Evolutionary conservation across 1,140 invertebrate genomes (phyloP), one percentile per base, ranked within the genome.

Genomic region (Hesperophylax magnus): DNA sequence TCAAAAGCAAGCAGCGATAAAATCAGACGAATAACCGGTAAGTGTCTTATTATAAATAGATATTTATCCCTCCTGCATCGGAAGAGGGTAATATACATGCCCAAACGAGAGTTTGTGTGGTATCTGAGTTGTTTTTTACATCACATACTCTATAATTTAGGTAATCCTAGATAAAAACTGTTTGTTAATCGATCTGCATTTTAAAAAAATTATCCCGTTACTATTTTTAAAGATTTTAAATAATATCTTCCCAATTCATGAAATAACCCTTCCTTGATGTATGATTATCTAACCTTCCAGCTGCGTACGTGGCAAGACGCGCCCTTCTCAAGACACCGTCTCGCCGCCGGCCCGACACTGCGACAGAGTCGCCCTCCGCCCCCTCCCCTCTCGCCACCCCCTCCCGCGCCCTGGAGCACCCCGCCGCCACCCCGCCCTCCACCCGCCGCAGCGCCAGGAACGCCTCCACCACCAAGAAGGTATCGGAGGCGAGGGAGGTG

Each of bases 21-120:
- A 61, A 81, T 81, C 1, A 81, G 53, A 79, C 65, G 63, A 15
- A 63, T 81, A 15, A 79, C 79, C 31, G 82, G 82, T 83, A 76
- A 15, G 69, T 63, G 20, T 17, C 3, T 47, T 14, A 47, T 47
- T 11, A 47, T 14, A 47, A 47, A 47, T 47, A 2, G 5, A 47
- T 47, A 14, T 14, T 47, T 39, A 39, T 3, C 5, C 5, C n/a
- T n/a, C n/a, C n/a, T n/a, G n/a, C n/a, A n/a, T n/a, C n/a, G n/a
- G n/a, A n/a, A n/a, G n/a, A n/a, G n/a, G n/a, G n/a, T n/a, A n/a
- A n/a, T n/a, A n/a, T n/a, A n/a, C n/a, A n/a, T n/a, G n/a, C n/a
- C n/a, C n/a, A n/a, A n/a, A n/a, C n/a, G n/a, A n/a, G n/a, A n/a
- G n/a, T n/a, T n/a, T n/a, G n/a, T n/a, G n/a, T n/a, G n/a, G n/a